A percentile compares a stretch with the other conserved stretches of the same genome.
These are phyloP conservation scores for Mnemiopsis leidyi DNA, from an alignment of 37 sponge, comb jelly and placozoan species.

Conservation along the genomic window DNA sequence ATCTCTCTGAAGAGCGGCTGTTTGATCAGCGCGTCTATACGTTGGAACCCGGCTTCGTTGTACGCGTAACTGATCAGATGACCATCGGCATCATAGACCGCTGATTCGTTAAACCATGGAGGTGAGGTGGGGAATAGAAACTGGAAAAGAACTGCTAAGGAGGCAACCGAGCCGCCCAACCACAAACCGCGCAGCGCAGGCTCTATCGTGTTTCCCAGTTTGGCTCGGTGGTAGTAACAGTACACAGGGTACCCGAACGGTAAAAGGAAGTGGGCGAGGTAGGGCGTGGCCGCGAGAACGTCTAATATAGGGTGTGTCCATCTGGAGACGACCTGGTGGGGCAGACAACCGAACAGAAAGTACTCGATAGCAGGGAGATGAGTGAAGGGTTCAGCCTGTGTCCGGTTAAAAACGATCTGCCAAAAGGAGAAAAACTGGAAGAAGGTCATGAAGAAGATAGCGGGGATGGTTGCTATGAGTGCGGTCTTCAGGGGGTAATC, in stretches of 20 bases:
- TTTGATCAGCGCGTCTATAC: slow-evolving; percentile 1
- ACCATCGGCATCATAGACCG: not conserved
- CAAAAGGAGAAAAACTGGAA: slow-evolving; percentile 50
- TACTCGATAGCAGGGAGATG: slow-evolving; percentile 24
- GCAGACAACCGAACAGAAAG: slow-evolving; percentile 37
- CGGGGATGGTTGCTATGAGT: slow-evolving; percentile 24
- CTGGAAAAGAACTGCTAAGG: slow-evolving; percentile 23
- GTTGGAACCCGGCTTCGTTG: slow-evolving; percentile 31
- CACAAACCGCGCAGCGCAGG: not conserved
- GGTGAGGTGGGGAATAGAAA: slow-evolving; percentile 31
- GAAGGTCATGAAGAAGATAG: slow-evolving; percentile 18
- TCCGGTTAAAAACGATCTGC: not conserved
- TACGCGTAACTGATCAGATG: not conserved
- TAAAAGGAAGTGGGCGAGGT: slow-evolving; percentile 26
- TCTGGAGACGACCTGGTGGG: slow-evolving; percentile 1
- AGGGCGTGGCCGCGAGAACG: not conserved
- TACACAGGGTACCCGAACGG: slow-evolving; percentile 55
- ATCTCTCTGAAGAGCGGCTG: slow-evolving; percentile 25
- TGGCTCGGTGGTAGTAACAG: slow-evolving; percentile 29
- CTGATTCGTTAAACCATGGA: slow-evolving; percentile 45
- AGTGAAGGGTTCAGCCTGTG: not conserved
- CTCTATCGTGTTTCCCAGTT: slow-evolving; percentile 43
- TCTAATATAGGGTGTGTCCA: slow-evolving; percentile 40
- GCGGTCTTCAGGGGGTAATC: slow-evolving; percentile 38
- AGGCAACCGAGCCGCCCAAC: slow-evolving; percentile 1